Conservation (phyloP, 2,113 vertebrate genomes). For the Oryzias melastigma region DNA sequence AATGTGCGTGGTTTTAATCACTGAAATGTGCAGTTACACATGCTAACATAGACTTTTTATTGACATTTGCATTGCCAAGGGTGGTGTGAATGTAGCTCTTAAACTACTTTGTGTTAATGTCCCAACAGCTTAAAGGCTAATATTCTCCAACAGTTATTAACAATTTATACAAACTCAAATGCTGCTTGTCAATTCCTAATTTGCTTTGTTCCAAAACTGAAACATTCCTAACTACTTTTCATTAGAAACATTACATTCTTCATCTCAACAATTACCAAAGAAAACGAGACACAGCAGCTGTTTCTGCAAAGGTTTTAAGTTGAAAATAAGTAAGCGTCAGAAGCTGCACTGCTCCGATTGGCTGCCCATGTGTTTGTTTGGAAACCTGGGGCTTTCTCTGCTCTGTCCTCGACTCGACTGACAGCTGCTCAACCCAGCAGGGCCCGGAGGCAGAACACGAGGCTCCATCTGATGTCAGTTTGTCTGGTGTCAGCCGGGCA, state of each 20-base stretch:
- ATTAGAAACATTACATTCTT: background rate
- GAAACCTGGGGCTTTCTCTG: slow-evolving; percentile 28
- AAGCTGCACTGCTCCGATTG: slow-evolving; percentile 7
- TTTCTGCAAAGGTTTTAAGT: background rate
- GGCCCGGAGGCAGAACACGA: slow-evolving; percentile 45
- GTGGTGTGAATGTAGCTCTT: too few species aligned
- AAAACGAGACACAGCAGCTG: slow-evolving; percentile 4
- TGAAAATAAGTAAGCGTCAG: background rate
- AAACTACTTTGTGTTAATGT: too few species aligned
- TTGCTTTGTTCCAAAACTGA: too few species aligned
- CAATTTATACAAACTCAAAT: too few species aligned
- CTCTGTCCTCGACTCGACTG: slow-evolving; percentile 34
- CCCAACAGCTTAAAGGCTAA: too few species aligned
- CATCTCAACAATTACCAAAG: background rate
- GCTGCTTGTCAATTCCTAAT: too few species aligned
- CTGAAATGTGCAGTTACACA: too few species aligned
- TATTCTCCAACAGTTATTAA: too few species aligned
- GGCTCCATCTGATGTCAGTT: slow-evolving; percentile 62
- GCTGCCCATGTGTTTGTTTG: slow-evolving; percentile 32
- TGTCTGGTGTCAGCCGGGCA: slow-evolving; percentile 60
- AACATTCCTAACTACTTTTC: too few species aligned
- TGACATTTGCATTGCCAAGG: too few species aligned
- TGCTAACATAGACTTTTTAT: too few species aligned
- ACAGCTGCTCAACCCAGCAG: slow-evolving; percentile 60
- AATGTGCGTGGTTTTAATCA: too few species aligned